These are phyloP conservation scores for Melolontha melolontha DNA, from an alignment of 2,888 invertebrate genomes.

Conservation along the genomic window DNA sequence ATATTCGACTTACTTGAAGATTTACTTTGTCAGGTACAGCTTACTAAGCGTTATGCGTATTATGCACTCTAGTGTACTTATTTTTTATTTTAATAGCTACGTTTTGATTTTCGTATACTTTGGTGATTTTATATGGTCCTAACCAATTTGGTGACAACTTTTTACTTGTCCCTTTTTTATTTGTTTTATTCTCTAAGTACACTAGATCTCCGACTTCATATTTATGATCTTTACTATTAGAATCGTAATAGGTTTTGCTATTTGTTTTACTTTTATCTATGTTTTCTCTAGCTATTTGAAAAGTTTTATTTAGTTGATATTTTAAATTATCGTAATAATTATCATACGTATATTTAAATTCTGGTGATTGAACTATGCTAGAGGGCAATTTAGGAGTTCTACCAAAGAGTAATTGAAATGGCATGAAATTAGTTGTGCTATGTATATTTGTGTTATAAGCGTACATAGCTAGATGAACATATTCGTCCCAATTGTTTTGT, in stretches of 20 bases:
- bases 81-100: slow-evolving; percentile 17
- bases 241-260: slow-evolving; percentile 44
- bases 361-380: slow-evolving; percentile 46
- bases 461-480: slow-evolving; percentile 54
- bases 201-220: slow-evolving; percentile 24
- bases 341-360: slow-evolving; percentile 52
- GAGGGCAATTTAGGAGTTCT: slow-evolving; percentile 45
- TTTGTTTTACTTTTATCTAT: slow-evolving; percentile 46
- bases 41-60: too few species aligned
- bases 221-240: background rate
- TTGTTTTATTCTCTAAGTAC: slow-evolving; percentile 18
- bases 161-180: slow-evolving; percentile 2
- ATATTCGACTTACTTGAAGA: too few species aligned
- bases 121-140: slow-evolving; percentile 24
- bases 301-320: slow-evolving; percentile 48
- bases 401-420: slow-evolving; percentile 52
- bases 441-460: slow-evolving; percentile 52
- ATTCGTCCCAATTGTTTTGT: slow-evolving; percentile 56
- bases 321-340: slow-evolving; percentile 48
- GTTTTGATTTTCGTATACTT: slow-evolving; percentile 13
- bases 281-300: slow-evolving; percentile 49
- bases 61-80: background rate
- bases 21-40: too few species aligned
- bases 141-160: slow-evolving; percentile 17
- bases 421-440: slow-evolving; percentile 50